phyloP scores from a whole-genome alignment of 2,113 vertebrate genomes.

The Plectropomus leopardus region DNA sequence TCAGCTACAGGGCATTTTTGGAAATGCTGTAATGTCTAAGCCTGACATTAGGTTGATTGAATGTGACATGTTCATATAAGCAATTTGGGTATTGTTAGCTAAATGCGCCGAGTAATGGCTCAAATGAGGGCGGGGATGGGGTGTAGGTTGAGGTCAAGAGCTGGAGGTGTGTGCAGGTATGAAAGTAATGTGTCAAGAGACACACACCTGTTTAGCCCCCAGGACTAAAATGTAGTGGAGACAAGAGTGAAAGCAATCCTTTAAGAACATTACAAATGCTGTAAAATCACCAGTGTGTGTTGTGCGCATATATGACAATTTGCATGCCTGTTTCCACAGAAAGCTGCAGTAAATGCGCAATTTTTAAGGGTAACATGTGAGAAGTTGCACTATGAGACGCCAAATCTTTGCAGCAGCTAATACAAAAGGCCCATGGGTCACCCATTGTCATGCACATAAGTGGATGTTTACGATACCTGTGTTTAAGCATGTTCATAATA shows the following conservation, averaged over 20 bases:
- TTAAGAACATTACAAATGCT: slow-evolving; percentile 44
- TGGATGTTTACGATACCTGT: slow-evolving; percentile 68
- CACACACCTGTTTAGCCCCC: slow-evolving; percentile 80
- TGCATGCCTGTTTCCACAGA: not conserved
- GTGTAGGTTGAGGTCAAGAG: slow-evolving; percentile 53
- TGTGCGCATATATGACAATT: no score
- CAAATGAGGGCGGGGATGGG: slow-evolving; percentile 12
- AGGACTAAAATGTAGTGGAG: slow-evolving; percentile 56
- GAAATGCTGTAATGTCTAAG: slow-evolving; percentile 31
- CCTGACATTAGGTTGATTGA: slow-evolving; percentile 68
- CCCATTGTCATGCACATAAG: slow-evolving; percentile 60
- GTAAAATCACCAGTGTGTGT: slow-evolving; percentile 22
- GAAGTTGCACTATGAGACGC: slow-evolving; percentile 34
- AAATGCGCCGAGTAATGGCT: slow-evolving; percentile 55
- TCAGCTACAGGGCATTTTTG: slow-evolving; percentile 59
- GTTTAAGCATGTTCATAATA: slow-evolving; percentile 68
- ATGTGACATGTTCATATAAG: slow-evolving; percentile 66
- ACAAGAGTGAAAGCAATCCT: slow-evolving; percentile 41
- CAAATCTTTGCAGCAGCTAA: slow-evolving; percentile 57
- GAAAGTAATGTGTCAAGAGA: slow-evolving; percentile 73
- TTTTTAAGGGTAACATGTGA: slow-evolving; percentile 58
- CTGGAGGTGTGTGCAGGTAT: slow-evolving; percentile 72
- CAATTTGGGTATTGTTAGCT: slow-evolving; percentile 65
- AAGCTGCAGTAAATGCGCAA: not conserved
- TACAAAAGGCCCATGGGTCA: slow-evolving; percentile 74